Base-by-base conservation (phyloP, 2,113 vertebrate species). In the Nibea coibor region DNA sequence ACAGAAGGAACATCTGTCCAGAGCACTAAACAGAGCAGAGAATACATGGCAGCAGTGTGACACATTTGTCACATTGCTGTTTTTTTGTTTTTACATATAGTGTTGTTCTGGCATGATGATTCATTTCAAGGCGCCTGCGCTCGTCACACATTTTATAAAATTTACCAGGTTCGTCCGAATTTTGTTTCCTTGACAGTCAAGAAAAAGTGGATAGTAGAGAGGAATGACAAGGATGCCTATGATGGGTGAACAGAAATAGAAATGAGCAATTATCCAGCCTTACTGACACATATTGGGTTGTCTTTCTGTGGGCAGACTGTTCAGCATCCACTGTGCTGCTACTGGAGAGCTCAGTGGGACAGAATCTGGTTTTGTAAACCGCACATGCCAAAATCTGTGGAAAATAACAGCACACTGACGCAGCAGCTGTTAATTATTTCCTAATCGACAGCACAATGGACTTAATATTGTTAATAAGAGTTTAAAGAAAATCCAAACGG, bases 191-290 rank as follows among this genome's bases (percentile, higher is more conserved):
- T 48, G 51, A 82, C 9, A 15, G 47, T 20, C 24, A 45, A 64
- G 35, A 66, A 66, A 69, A 31, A 57, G 24, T 45, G 14, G 22
- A 17, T 53, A 69, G n/a, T 31, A 20, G 58, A 75, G 54, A 76
- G 43, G 58, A 58, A 62, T 50, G 50, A 65, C 56, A 39, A 20
- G 4, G 53, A 56, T 4, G 35, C 22, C 47, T 39, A 39, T 39
- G 35, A 45, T 31, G 48, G n/a, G 61, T 51, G 2, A 69, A 72
- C 79, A 57, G 56, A 78, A 78, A 86, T 76, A 84, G 85, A 87
- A 80, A 87, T 77, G 68, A 87, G 83, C 81, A 79, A 86, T 85
- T 64, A 86, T 62, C 47, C 78, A 78, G 57, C 35, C 67, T 54
- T 19, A 69, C 61, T 63, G 76, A 75, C 74, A 85, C 84, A 79